Evolutionary conservation across 2,888 invertebrate species (phyloP), one percentile per base, ranked within the genome.

Genomic region (Dendrolimus pini): DNA sequence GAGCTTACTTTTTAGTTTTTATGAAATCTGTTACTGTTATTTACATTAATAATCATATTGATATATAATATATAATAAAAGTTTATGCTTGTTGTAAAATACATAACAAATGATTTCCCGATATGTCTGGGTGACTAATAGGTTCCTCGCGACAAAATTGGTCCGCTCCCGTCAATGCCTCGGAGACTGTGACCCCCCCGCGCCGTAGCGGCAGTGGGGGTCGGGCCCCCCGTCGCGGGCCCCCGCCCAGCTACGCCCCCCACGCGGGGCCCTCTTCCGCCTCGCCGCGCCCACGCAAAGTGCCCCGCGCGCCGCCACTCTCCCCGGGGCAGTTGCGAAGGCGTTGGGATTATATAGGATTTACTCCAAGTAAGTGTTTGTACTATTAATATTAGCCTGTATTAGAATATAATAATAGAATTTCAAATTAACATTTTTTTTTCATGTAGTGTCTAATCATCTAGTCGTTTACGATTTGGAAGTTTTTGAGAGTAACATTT

Each of bases 301-400:
- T 60, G 62, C 59, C 60, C 65, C 67, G 59, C 61, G 59, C 63
- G 42, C 67, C 65, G 56, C 74, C 78, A 54, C 78, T 82, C 59
- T 85, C 85, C 56, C 86, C 86, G 57, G 87, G 85, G 0, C 87
- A 86, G 64, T 74, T 84, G 58, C 62, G 72, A 9, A 9, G 47
- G 1, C 63, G 68, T 41, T 56, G 68, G 56, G 65, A 62, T 0
- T 71, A 72, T 52, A 54, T 62, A 12, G 53, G 62, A 54, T 58
- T 62, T 18, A 58, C 60, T 41, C 14, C 60, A 41, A 52, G 60
- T 53, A 10, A 57, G 54, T 41, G 55, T 12, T 10, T n/a, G 8
- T 41, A 14, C 18, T 56, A 30, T 6, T 30, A 30, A 6, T 30
- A 30, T 30, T 30, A 30, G 6, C 6, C 30, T 30, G 30, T 30